Percentiles rank a stretch among this genome's conserved stretches.
These are phyloP conservation scores for Galago senegalensis DNA, from an alignment of 2,797 vertebrate species.

Conservation along the genomic window DNA sequence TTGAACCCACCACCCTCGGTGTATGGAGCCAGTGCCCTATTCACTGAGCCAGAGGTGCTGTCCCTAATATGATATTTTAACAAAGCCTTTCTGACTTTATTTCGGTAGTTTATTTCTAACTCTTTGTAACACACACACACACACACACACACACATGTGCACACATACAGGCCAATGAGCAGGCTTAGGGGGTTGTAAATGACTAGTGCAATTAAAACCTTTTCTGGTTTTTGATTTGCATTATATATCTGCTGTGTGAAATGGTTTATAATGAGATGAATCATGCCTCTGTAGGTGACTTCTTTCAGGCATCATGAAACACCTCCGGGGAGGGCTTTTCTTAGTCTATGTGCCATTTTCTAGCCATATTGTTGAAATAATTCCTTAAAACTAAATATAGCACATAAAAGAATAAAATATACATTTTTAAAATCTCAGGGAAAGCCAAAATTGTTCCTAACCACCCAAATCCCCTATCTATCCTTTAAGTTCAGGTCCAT, in stretches of 20 bases:
- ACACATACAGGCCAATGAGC: neutral
- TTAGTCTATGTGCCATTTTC: neutral
- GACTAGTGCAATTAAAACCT: neutral
- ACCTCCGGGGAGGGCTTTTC: neutral
- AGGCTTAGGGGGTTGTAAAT: neutral
- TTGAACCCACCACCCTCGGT: no score
- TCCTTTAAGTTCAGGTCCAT: neutral
- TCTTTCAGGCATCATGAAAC: neutral
- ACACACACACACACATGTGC: no score
- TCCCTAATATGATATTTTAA: neutral
- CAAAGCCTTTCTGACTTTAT: neutral
- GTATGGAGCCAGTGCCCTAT: no score
- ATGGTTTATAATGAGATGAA: neutral
- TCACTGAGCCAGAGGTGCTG: no score
- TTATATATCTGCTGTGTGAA: neutral
- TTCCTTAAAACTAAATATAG: neutral
- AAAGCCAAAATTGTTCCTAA: neutral
- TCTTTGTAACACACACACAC: neutral
- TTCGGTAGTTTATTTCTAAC: neutral
- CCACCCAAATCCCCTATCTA: neutral
- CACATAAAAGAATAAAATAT: slow-evolving; percentile 25
- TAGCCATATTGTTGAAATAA: neutral
- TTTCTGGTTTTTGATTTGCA: neutral
- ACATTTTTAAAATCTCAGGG: neutral
- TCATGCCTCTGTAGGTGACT: neutral